Evolutionary conservation across 1,140 invertebrate species (phyloP).

Genomic region (Macrobrachium nipponense): DNA sequence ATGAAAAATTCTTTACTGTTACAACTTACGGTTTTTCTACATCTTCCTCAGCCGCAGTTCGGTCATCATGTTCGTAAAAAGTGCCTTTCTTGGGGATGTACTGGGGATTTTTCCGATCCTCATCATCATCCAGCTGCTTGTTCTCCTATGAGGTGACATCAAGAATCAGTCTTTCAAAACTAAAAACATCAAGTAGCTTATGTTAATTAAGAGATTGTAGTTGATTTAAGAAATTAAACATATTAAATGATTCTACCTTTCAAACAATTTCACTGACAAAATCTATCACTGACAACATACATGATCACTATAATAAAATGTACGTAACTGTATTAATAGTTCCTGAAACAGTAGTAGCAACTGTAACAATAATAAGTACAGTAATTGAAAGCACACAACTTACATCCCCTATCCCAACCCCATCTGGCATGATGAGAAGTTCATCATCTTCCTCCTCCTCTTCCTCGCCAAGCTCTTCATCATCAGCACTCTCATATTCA

Average conservation of each 20-base stretch:
- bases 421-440: slow-evolving; percentile 45
- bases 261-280: too few species aligned
- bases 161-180: too few species aligned
- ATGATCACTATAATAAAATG: not conserved
- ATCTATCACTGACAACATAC: too few species aligned
- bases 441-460: slow-evolving; percentile 57
- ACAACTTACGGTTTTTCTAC: slow-evolving; percentile 45
- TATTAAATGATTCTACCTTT: not conserved
- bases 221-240: not conserved
- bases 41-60: slow-evolving; percentile 72
- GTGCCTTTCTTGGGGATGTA: slow-evolving; percentile 96
- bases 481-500: slow-evolving; percentile 63
- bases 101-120: slow-evolving; percentile 94
- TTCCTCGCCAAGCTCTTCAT: slow-evolving; percentile 57
- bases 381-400: not conserved
- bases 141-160: slow-evolving; percentile 36
- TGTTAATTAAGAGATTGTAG: too few species aligned
- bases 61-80: slow-evolving; percentile 96
- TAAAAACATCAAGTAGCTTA: too few species aligned
- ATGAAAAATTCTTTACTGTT: not conserved
- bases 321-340: not conserved
- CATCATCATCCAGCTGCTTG: slow-evolving; percentile 83
- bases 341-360: not conserved
- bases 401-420: slow-evolving; percentile 27
- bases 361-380: not conserved